Base-by-base conservation (phyloP, 2,888 invertebrate species). In the Bugulina stolonifera region DNA sequence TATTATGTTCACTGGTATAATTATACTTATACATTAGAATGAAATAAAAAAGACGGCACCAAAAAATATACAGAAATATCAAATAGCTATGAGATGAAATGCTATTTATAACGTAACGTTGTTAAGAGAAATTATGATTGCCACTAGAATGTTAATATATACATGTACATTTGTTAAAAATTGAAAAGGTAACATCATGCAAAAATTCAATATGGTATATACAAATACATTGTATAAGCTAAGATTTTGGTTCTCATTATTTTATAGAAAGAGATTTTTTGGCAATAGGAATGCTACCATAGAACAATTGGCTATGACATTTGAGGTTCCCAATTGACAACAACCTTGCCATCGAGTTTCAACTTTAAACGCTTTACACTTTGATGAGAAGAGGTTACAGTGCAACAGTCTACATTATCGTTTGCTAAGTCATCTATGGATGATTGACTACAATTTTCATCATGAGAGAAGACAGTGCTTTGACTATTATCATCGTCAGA, bases 371-470 rank as follows among this genome's bases (percentile, higher is more conserved):
- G 25, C 32, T 64, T 64, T 2, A 64, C n/a, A 64, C 3, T 64
- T 27, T 32, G 34, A 10, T 27, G 29, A 14, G 64, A 34, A 25
- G 32, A 5, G n/a, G 32, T 25, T 64, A 10, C 10, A 43, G 27
- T 34, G 57, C 57, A 18, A 34, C 32, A 22, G 32, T 64, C 64
- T 64, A 64, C 14, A 25, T 25, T 27, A 64, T 64, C 64, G 32
- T 27, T 64, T 27, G 18, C 5, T 10, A 64, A 64, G 34, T 64
- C 64, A 34, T 64, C 64, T 3, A 64, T 25, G 3, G 64, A 64
- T 32, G 64, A 64, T 64, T 64, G 64, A n/a, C 64, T 64, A 64
- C 64, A 32, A n/a, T 32, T 32, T 27, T 64, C 64, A 32, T 64
- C 64, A 29, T 64, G 64, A 32, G 64, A 64, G 22, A 64, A 25